phyloP scores from a whole-genome alignment of 2,888 invertebrate genomes.

The Habroteleia sp. region DNA sequence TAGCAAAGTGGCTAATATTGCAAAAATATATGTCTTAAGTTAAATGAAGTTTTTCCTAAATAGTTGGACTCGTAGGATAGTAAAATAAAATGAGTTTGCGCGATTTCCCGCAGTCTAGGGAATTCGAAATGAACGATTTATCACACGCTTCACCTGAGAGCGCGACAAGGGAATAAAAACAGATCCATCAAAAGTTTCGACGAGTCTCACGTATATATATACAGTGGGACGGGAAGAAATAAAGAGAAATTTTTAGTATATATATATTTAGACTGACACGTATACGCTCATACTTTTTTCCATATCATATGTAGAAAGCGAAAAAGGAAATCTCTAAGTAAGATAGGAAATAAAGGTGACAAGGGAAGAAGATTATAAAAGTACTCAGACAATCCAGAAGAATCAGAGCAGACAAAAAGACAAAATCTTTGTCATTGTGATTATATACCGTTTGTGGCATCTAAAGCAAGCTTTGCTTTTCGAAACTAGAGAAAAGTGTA shows the following conservation, averaged over 20 bases:
- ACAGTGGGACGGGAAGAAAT: slow-evolving; percentile 34
- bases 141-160: slow-evolving; percentile 69
- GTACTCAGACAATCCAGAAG: too few species aligned
- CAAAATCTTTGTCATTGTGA: slow-evolving; percentile 62
- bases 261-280: too few species aligned
- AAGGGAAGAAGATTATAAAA: too few species aligned
- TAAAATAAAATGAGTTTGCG: slow-evolving; percentile 64
- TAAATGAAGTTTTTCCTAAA: slow-evolving; percentile 51
- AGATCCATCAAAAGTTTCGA: slow-evolving; percentile 76
- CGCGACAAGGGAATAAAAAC: slow-evolving; percentile 70
- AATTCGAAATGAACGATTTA: slow-evolving; percentile 71
- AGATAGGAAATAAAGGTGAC: too few species aligned
- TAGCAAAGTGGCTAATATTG: background rate
- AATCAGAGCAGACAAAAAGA: too few species aligned
- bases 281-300: too few species aligned
- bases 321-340: too few species aligned
- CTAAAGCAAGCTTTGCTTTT: slow-evolving; percentile 65
- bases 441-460: slow-evolving; percentile 69
- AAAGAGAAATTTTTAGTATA: slow-evolving; percentile 53
- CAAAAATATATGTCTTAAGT: slow-evolving; percentile 6
- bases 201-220: slow-evolving; percentile 66
- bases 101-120: slow-evolving; percentile 60
- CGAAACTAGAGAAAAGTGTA: background rate
- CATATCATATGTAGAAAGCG: too few species aligned
- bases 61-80: slow-evolving; percentile 17